phyloP scores from a whole-genome alignment of 2,113 vertebrate species.

The Periophthalmus modestus region DNA sequence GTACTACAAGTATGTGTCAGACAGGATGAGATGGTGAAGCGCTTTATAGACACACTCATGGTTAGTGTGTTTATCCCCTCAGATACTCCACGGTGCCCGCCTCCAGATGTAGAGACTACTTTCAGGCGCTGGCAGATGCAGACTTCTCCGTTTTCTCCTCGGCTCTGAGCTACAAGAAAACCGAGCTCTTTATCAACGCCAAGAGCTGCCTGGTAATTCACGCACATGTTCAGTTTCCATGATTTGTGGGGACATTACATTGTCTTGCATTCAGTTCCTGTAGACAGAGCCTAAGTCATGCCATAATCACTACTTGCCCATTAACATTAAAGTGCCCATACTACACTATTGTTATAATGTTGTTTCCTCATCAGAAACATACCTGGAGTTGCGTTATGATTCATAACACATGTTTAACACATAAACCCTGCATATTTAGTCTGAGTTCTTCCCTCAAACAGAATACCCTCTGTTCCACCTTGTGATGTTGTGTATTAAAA shows the following conservation, averaged over 20 bases:
- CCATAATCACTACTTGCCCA: too few species aligned
- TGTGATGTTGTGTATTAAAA: too few species aligned
- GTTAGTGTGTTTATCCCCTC: not conserved
- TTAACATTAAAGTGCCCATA: too few species aligned
- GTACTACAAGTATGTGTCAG: conserved; percentile 73
- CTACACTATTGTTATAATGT: too few species aligned
- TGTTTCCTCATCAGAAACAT: too few species aligned
- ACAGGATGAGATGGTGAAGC: not conserved
- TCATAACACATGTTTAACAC: too few species aligned
- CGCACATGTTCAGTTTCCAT: not conserved
- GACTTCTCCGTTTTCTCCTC: conserved; percentile 70
- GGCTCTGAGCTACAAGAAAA: conserved; percentile 51
- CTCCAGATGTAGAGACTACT: conserved; percentile 66
- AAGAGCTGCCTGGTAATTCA: conserved; percentile 70
- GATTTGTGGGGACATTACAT: not conserved
- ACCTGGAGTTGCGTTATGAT: too few species aligned
- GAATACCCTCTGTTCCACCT: too few species aligned
- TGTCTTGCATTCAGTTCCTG: too few species aligned
- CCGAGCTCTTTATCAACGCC: conserved; percentile 59
- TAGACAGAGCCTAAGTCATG: not conserved
- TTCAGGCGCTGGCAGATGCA: conserved; percentile 62
- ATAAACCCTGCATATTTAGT: too few species aligned
- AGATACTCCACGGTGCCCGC: conserved; percentile 68
- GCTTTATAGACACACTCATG: not conserved
- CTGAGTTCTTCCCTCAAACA: too few species aligned